Evolutionary conservation across 2,797 vertebrate species (phyloP).

Genomic region (Pantherophis alleghaniensis): DNA sequence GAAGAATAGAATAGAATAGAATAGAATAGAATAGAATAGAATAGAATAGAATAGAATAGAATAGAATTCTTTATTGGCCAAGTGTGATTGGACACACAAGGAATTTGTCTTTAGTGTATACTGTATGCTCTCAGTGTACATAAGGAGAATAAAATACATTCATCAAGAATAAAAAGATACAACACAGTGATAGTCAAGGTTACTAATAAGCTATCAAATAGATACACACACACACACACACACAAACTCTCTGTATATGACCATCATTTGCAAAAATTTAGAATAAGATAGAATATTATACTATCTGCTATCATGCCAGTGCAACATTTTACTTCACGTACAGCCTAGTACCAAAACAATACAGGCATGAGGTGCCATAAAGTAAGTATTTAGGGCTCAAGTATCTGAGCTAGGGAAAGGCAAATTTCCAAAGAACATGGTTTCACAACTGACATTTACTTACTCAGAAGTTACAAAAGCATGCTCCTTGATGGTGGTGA

Average conservation of each 20-base stretch:
- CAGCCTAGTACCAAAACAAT: background rate
- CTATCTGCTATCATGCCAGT: background rate
- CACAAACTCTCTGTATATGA: background rate
- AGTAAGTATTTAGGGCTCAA: background rate
- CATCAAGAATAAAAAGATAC: no score
- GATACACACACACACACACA: background rate
- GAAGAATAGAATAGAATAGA: no score
- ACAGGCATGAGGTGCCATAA: background rate
- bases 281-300: background rate
- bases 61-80: no score
- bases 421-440: background rate
- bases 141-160: no score
- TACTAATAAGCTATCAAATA: no score
- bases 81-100: no score
- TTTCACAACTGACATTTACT: constrained; percentile 64
- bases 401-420: background rate
- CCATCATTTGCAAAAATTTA: background rate
- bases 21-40: no score
- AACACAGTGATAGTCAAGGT: no score
- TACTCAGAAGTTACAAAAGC: constrained; percentile 97
- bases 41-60: no score
- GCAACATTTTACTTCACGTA: background rate
- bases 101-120: no score
- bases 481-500: constrained; percentile 95
- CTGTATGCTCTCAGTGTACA: no score